Conservation (phyloP, 2,797 vertebrate species). For the Manis crassicaudata region DNA sequence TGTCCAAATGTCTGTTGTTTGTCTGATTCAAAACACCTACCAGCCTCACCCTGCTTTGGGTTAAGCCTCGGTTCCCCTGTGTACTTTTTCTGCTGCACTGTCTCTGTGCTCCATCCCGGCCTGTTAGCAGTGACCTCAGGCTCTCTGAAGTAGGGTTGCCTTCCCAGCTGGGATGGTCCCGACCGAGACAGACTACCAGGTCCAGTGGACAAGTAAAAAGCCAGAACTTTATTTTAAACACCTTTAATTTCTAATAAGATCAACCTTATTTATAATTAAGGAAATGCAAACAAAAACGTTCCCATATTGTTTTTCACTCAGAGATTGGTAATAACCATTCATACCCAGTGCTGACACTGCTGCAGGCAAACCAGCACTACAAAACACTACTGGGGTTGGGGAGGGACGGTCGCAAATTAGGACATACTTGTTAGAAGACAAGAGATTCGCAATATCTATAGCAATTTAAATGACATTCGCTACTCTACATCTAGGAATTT, state of each 20-base stretch:
- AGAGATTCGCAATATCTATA: background rate
- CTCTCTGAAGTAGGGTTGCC: background rate
- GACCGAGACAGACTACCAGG: background rate
- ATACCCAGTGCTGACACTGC: background rate
- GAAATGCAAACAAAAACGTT: background rate
- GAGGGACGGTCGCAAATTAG: background rate
- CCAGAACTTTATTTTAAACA: background rate
- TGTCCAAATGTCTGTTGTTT: background rate
- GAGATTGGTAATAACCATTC: background rate
- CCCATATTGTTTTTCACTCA: background rate
- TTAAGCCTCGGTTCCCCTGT: background rate
- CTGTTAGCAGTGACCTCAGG: background rate
- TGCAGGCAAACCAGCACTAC: background rate
- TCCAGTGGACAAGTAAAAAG: background rate
- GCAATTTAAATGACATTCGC: background rate
- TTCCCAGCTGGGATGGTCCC: background rate
- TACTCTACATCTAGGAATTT: background rate
- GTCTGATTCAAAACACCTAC: background rate
- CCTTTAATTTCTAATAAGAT: background rate
- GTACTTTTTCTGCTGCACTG: background rate
- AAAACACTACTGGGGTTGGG: background rate
- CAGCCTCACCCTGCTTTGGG: rapidly evolving
- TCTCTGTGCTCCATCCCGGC: background rate
- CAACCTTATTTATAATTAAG: background rate
- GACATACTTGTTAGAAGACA: background rate